Conservation (phyloP, 2,888 invertebrate species). For the Operophtera brumata region DNA sequence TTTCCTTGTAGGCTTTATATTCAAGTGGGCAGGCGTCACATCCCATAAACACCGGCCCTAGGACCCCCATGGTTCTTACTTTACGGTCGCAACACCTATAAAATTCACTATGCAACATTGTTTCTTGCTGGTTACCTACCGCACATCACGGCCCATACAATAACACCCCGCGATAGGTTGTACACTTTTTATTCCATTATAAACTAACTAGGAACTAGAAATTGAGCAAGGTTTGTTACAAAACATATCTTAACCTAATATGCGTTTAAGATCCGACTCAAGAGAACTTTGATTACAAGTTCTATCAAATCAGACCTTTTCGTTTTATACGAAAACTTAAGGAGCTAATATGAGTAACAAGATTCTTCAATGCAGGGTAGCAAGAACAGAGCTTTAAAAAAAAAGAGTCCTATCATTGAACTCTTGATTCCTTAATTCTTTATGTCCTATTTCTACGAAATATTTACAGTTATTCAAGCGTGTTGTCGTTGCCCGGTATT, state of each 20-base stretch:
- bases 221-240: conserved; percentile 19
- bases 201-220: conserved; percentile 30
- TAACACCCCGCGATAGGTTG: conserved; percentile 16
- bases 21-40: neutral
- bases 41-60: conserved; percentile 36
- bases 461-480: conserved; percentile 21
- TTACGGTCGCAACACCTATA: conserved; percentile 34
- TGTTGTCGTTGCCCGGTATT: conserved; percentile 32
- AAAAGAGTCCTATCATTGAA: conserved; percentile 1
- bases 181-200: conserved; percentile 12
- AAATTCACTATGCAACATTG: conserved; percentile 31
- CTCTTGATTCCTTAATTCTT: neutral
- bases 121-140: conserved; percentile 21
- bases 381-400: conserved; percentile 41
- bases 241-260: conserved; percentile 5
- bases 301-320: conserved; percentile 48
- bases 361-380: conserved; percentile 49
- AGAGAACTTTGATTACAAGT: conserved; percentile 47
- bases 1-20: neutral
- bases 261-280: conserved; percentile 45
- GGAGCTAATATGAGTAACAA: conserved; percentile 7
- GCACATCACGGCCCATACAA: conserved; percentile 31
- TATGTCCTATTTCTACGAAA: neutral
- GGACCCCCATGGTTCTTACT: conserved; percentile 40
- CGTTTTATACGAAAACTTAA: neutral